These are phyloP conservation scores for Girardia tigrina DNA, from an alignment of 2,888 invertebrate genomes.

Conservation along the genomic window DNA sequence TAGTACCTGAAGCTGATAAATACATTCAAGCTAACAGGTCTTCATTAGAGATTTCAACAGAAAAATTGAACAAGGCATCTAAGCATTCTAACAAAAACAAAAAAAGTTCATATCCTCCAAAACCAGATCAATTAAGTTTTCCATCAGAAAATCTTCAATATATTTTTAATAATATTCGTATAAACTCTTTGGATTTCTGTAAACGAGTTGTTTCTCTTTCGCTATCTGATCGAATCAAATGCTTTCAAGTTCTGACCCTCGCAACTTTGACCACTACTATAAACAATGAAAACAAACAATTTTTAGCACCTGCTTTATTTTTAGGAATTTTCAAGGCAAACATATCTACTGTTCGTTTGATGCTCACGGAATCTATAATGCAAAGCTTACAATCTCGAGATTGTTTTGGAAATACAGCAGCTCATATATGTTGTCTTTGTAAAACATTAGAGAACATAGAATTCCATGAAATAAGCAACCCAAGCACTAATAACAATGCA, in stretches of 20 bases:
- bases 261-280: not conserved
- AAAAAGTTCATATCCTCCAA: not conserved
- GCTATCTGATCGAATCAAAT: not conserved
- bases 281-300: constrained; percentile 4
- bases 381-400: not conserved
- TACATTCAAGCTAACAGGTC: not conserved
- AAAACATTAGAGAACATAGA: not conserved
- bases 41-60: not conserved
- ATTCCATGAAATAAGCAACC: not conserved
- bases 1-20: not conserved
- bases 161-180: not conserved
- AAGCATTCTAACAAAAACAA: not conserved
- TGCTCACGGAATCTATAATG: not conserved
- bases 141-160: not conserved
- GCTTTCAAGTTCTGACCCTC: not conserved
- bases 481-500: not conserved
- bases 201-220: not conserved
- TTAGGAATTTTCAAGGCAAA: not conserved
- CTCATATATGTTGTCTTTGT: constrained; percentile 1
- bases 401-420: constrained; percentile 5
- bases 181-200: not conserved
- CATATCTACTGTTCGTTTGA: not conserved
- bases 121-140: not conserved
- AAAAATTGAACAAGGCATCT: not conserved
- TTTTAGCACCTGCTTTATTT: not conserved